phyloP scores from a whole-genome alignment of 92 coral and sea anemone genomes.

The Paragorgia papillata region DNA sequence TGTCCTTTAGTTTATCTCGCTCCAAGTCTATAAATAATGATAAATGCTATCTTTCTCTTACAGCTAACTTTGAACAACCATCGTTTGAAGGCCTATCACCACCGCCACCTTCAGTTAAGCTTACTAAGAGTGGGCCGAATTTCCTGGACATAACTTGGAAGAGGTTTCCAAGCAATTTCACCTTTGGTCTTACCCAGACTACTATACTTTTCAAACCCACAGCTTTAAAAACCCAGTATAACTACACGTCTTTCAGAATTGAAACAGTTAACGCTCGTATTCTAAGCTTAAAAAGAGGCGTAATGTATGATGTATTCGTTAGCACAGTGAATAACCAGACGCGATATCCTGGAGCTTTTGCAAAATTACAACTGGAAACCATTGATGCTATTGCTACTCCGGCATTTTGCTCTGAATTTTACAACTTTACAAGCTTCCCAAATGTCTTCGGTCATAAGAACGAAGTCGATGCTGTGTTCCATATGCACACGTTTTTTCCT shows the following conservation, averaged over 20 bases:
- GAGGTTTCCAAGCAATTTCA: conserved; percentile 1
- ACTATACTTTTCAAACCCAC: not conserved
- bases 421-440: conserved; percentile 9
- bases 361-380: not conserved
- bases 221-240: not conserved
- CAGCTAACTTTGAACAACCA: no score
- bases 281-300: not conserved
- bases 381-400: not conserved
- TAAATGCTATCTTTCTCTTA: no score
- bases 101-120: conserved; percentile 6
- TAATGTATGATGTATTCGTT: conserved; percentile 4
- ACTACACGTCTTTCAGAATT: not conserved
- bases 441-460: not conserved
- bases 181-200: not conserved
- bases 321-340: conserved; percentile 8
- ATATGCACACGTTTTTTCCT: conserved; percentile 23
- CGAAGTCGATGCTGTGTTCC: conserved; percentile 11
- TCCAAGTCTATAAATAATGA: not conserved
- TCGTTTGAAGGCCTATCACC: conserved; percentile 17
- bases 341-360: not conserved
- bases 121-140: not conserved
- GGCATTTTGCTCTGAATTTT: not conserved
- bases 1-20: no score
- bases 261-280: not conserved
- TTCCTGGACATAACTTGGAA: conserved; percentile 16